phyloP scores from a whole-genome alignment of 1,140 invertebrate species.

The Lepidostoma basale region DNA sequence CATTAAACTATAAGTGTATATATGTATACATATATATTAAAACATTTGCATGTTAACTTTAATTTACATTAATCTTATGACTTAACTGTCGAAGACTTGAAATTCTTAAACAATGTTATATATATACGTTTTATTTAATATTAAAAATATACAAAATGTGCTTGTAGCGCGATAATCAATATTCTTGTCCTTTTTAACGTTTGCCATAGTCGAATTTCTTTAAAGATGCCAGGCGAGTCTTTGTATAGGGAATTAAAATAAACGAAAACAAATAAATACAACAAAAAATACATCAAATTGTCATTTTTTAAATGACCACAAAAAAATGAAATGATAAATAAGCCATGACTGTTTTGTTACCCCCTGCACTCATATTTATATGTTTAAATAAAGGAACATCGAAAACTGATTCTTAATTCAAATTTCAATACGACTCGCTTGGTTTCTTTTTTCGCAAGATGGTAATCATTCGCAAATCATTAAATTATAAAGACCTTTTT shows the following conservation, averaged over 20 bases:
- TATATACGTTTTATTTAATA: slow-evolving; percentile 39
- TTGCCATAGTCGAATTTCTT: slow-evolving; percentile 42
- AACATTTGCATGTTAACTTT: slow-evolving; percentile 22
- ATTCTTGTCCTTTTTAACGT: slow-evolving; percentile 43
- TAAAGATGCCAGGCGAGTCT: slow-evolving; percentile 30
- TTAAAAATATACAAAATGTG: slow-evolving; percentile 48
- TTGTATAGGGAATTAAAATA: slow-evolving; percentile 12
- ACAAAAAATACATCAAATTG: background rate
- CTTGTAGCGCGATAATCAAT: slow-evolving; percentile 38
- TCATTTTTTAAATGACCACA: background rate
- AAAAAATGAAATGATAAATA: background rate
- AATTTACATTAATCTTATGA: slow-evolving; percentile 30
- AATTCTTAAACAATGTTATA: slow-evolving; percentile 37
- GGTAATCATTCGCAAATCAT: background rate
- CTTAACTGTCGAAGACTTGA: slow-evolving; percentile 44
- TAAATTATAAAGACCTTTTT: background rate
- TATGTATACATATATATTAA: no score
- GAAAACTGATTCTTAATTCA: background rate
- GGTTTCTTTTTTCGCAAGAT: background rate
- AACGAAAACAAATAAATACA: slow-evolving; percentile 27
- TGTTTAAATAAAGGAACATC: background rate
- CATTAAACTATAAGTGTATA: no score
- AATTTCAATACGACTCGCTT: slow-evolving; percentile 17
- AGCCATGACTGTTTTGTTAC: background rate
- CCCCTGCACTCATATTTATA: slow-evolving; percentile 16